Evolutionary conservation across 1,140 invertebrate species (phyloP).

Genomic region (Magallana ariakensis): DNA sequence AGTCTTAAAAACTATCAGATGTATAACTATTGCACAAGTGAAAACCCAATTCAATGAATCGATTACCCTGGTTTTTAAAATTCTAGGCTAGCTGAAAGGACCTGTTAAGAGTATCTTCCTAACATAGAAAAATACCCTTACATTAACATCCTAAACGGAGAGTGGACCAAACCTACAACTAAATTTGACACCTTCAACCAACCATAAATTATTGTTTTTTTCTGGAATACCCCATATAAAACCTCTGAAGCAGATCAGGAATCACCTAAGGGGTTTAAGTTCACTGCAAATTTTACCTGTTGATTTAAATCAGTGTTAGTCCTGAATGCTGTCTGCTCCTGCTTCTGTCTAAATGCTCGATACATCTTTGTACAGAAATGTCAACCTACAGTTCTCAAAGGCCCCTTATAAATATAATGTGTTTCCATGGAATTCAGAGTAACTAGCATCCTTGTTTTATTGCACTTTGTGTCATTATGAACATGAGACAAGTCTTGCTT

Average conservation of each 20-base stretch:
- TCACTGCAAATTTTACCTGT: background rate
- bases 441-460: background rate
- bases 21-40: too few species aligned
- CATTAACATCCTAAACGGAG: too few species aligned
- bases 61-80: too few species aligned
- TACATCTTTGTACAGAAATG: background rate
- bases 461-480: background rate
- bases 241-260: background rate
- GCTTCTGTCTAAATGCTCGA: background rate
- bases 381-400: background rate
- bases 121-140: too few species aligned
- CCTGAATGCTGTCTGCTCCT: background rate
- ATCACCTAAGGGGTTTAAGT: background rate
- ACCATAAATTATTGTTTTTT: background rate
- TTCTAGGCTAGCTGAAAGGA: too few species aligned
- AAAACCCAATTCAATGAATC: too few species aligned
- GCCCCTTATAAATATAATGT: background rate
- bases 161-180: background rate
- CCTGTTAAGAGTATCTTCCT: too few species aligned
- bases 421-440: background rate
- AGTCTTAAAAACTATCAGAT: too few species aligned
- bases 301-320: background rate
- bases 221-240: background rate
- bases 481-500: background rate
- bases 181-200: background rate